Percentiles rank a stretch among this genome's conserved stretches.
phyloP scores from a whole-genome alignment of 1,140 invertebrate species.

The Phymastichus coffea region DNA sequence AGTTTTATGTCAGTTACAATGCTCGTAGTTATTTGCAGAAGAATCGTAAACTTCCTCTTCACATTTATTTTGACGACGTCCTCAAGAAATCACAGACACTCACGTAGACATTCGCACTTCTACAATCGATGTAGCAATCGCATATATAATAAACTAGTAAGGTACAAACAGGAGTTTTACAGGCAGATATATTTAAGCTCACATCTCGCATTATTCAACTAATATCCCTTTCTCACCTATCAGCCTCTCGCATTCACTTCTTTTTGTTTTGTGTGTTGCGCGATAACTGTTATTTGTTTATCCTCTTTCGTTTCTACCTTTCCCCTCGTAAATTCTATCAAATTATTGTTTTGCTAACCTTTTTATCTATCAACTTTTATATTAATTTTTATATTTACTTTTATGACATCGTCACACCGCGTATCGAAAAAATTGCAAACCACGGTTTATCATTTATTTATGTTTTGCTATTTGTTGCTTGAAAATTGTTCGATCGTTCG shows the following conservation, averaged over 20 bases:
- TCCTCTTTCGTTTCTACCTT: too few relatives aligned
- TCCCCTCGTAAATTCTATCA: too few relatives aligned
- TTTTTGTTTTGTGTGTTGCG: not conserved
- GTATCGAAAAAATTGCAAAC: too few relatives aligned
- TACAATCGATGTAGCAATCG: conserved; percentile 35
- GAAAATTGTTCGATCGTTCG: too few relatives aligned
- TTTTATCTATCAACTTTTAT: not conserved
- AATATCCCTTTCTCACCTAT: not conserved
- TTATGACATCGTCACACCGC: too few relatives aligned
- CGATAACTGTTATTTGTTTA: not conserved
- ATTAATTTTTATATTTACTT: too few relatives aligned
- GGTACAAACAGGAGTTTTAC: conserved; percentile 46
- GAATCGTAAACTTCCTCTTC: not conserved
- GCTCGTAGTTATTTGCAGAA: conserved; percentile 8
- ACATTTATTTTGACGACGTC: not conserved
- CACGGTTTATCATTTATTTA: too few relatives aligned
- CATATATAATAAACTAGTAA: conserved; percentile 40
- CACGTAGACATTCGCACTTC: conserved; percentile 16
- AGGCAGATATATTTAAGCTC: conserved; percentile 44
- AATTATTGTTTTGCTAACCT: not conserved
- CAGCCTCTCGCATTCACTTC: not conserved
- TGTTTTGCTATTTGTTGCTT: too few relatives aligned
- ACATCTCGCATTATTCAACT: conserved; percentile 27
- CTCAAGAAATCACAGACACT: conserved; percentile 8
- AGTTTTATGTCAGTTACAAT: conserved; percentile 2